Evolutionary conservation across 35 echinoderm and acorn worm species (phyloP), one percentile per base, ranked within the genome.

Genomic region (Hemicentrotus pulcherrimus): DNA sequence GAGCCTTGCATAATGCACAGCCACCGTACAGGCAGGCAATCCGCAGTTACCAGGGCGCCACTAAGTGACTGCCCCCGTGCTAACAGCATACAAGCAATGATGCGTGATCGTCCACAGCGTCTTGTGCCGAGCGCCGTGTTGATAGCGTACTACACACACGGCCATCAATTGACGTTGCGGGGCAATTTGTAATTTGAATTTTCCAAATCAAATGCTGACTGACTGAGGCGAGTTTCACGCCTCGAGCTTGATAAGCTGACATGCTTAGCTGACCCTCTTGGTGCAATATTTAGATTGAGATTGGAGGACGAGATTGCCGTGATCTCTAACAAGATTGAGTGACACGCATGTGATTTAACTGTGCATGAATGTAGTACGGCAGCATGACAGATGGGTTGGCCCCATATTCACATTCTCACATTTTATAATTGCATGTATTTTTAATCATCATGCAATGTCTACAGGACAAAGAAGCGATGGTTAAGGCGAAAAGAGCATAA

Each of bases 121-220:
- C 50, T 55, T 55, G 50, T 55, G 15, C 50, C 35, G 35, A 41
- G 35, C 35, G 35, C 35, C 35, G 35, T 41, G 35, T 1, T 41
- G 35, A 41, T 41, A 3, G 35, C 3, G 35, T 0, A 0, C 1
- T 41, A 41, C 35, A 41, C 35, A 41, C 35, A 41, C 10, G 15
- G 50, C 9, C 50, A 55, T 55, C 50, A 55, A 55, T 41, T 55
- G 50, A 55, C 15, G 50, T 6, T 22, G 65, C 22, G 65, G 19
- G 19, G 22, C 65, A 78, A 24, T 78, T n/a, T 78, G 22, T 78
- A 78, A 78, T 78, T 78, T 78, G 28, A 78, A 78, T 78, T 78
- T 78, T 78, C 65, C 19, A 78, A 78, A 78, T 78, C 65, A 78
- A 78, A 78, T 78, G 65, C 65, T 78, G 19, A n/a, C 65, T 78